phyloP scores from a whole-genome alignment of 1,140 invertebrate species.

The Caenorhabditis inopinata region DNA sequence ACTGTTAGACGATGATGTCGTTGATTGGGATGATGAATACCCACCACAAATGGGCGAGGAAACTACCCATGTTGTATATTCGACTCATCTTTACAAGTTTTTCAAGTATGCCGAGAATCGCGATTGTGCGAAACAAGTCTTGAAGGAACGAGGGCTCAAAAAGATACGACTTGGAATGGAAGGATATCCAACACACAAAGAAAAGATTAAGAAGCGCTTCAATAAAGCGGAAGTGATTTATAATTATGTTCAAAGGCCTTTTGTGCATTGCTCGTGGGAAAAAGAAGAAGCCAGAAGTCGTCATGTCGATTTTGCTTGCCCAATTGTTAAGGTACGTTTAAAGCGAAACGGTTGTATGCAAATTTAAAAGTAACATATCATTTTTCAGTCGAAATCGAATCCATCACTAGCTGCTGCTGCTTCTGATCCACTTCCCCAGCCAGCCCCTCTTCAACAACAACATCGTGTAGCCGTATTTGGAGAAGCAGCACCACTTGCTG shows the following conservation, averaged over 20 bases:
- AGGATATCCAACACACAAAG: conserved; percentile 96
- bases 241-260: conserved; percentile 98
- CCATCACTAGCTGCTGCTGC: conserved; percentile 58
- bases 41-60: conserved; percentile 76
- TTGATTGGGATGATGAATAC: conserved; percentile 98
- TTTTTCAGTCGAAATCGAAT: conserved; percentile 58
- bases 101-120: conserved; percentile 99
- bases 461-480: neutral
- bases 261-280: conserved; percentile 99
- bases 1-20: conserved; percentile 87
- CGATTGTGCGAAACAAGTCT: conserved; percentile 96
- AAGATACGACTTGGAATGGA: conserved; percentile 99
- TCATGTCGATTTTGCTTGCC: conserved; percentile 85
- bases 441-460: conserved; percentile 25
- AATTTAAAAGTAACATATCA: neutral
- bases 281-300: conserved; percentile 98
- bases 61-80: conserved; percentile 80
- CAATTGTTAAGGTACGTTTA: conserved; percentile 59
- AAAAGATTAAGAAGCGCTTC: conserved; percentile 81
- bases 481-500: conserved; percentile 5
- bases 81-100: conserved; percentile 78
- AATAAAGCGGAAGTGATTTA: conserved; percentile 89
- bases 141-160: conserved; percentile 95
- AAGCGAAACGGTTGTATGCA: neutral
- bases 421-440: conserved; percentile 50